These are phyloP conservation scores for Pao palembangensis DNA, from an alignment of 2,113 vertebrate genomes.

Conservation along the genomic window DNA sequence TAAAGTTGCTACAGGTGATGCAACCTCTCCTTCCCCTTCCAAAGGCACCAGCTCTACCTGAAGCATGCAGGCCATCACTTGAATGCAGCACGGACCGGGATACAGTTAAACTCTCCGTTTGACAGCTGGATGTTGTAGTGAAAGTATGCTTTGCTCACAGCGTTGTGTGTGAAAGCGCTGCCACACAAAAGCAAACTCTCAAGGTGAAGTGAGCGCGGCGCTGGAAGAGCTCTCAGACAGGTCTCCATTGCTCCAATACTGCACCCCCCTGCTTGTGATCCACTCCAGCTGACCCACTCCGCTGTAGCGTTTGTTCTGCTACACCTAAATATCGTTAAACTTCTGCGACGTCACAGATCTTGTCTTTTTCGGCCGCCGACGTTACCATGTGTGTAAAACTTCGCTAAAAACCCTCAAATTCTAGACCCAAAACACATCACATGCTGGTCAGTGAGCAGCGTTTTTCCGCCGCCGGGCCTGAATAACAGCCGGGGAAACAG, in stretches of 20 bases:
- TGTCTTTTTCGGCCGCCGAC: not conserved
- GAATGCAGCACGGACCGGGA: no score
- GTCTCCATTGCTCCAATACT: conserved; percentile 19
- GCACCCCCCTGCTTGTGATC: conserved; percentile 33
- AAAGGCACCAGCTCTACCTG: no score
- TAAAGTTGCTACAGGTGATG: no score
- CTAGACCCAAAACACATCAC: conserved; percentile 33
- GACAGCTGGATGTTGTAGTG: no score
- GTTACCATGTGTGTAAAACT: conserved; percentile 19
- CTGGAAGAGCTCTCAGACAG: conserved; percentile 46
- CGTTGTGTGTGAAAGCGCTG: conserved; percentile 22
- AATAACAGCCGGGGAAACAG: conserved; percentile 15
- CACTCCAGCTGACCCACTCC: conserved; percentile 23
- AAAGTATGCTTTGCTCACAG: conserved; percentile 14
- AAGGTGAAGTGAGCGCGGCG: conserved; percentile 47
- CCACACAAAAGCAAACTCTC: conserved; percentile 40
- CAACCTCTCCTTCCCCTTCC: no score
- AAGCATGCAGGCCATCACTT: no score
- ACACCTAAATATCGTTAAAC: not conserved
- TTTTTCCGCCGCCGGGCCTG: conserved; percentile 13
- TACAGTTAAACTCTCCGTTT: no score
- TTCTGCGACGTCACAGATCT: not conserved
- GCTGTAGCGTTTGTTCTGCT: no score
- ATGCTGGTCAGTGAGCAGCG: conserved; percentile 29
- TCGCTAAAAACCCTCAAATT: conserved; percentile 16